Conservation (phyloP, 2,797 vertebrate species). For the Hipposideros larvatus region DNA sequence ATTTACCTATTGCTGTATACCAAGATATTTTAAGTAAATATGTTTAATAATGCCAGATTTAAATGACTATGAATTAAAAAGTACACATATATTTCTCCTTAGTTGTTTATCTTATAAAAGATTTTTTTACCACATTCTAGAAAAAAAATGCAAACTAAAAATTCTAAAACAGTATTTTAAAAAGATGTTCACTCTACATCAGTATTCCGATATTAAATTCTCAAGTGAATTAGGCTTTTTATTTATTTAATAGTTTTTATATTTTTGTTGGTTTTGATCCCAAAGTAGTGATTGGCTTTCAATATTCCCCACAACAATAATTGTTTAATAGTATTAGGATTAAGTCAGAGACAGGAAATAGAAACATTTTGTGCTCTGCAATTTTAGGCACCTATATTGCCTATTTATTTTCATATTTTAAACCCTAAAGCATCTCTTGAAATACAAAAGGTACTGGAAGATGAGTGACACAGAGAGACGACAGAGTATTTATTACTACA, state of each 20-base stretch:
- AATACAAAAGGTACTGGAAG: background rate
- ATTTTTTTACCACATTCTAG: background rate
- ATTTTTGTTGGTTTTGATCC: background rate
- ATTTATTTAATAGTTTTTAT: slow-evolving; percentile 41
- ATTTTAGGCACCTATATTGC: background rate
- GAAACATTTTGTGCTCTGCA: background rate
- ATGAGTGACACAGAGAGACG: background rate
- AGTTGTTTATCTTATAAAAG: background rate
- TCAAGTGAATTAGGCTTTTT: background rate
- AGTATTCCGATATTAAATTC: background rate
- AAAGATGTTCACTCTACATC: background rate
- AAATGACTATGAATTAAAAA: slow-evolving; percentile 19
- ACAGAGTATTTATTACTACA: background rate
- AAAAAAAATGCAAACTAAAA: slow-evolving; percentile 18
- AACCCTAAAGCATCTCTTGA: background rate
- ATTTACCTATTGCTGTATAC: background rate
- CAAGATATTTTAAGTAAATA: slow-evolving; percentile 22
- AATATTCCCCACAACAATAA: background rate
- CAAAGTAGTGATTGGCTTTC: slow-evolving; percentile 15
- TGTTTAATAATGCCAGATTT: slow-evolving; percentile 5
- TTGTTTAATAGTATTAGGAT: background rate
- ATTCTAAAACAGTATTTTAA: background rate
- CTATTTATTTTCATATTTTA: slow-evolving; percentile 49
- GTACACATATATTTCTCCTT: background rate
- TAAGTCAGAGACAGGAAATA: slow-evolving; percentile 9